A percentile compares a stretch with the other conserved stretches of the same genome.
Conservation (phyloP, 2,888 invertebrate species). For the Nomada lathburiana region DNA sequence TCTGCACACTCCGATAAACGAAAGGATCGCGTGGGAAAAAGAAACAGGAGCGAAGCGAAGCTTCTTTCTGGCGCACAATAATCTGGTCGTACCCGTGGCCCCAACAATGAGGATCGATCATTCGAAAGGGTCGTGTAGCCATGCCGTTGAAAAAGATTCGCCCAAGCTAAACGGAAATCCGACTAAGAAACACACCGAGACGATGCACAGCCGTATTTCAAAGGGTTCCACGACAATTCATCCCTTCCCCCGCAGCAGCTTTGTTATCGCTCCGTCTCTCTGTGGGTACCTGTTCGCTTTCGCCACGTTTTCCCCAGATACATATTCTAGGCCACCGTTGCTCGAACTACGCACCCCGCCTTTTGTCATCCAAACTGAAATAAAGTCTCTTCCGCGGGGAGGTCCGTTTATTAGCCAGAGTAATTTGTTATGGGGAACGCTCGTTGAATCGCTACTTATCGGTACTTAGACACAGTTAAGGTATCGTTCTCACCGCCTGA, state of each 20-base stretch:
- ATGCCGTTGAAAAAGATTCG: slow-evolving; percentile 44
- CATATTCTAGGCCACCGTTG: slow-evolving; percentile 44
- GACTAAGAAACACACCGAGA: slow-evolving; percentile 43
- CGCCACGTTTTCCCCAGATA: slow-evolving; percentile 18
- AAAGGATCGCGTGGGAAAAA: not conserved
- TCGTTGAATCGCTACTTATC: not conserved
- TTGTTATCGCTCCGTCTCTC: slow-evolving; percentile 47
- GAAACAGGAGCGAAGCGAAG: slow-evolving; percentile 11
- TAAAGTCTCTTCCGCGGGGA: slow-evolving; percentile 13
- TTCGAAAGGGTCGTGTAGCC: slow-evolving; percentile 54
- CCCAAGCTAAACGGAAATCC: slow-evolving; percentile 35
- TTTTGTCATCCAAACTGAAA: slow-evolving; percentile 22
- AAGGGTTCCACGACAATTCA: slow-evolving; percentile 58
- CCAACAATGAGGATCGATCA: slow-evolving; percentile 56
- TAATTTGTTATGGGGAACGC: not conserved
- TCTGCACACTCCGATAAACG: not conserved
- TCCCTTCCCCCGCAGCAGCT: slow-evolving; percentile 32
- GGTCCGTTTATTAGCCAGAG: not conserved
- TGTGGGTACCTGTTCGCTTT: slow-evolving; percentile 49
- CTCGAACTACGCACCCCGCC: slow-evolving; percentile 13
- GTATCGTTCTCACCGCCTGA: too few species aligned
- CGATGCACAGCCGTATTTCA: slow-evolving; percentile 45
- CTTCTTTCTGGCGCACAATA: slow-evolving; percentile 45
- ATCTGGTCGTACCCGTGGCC: slow-evolving; percentile 41
- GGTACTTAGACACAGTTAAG: too few species aligned